Evolutionary conservation across 2,888 invertebrate genomes (phyloP).

Genomic region (Aleiodes leptofemur): DNA sequence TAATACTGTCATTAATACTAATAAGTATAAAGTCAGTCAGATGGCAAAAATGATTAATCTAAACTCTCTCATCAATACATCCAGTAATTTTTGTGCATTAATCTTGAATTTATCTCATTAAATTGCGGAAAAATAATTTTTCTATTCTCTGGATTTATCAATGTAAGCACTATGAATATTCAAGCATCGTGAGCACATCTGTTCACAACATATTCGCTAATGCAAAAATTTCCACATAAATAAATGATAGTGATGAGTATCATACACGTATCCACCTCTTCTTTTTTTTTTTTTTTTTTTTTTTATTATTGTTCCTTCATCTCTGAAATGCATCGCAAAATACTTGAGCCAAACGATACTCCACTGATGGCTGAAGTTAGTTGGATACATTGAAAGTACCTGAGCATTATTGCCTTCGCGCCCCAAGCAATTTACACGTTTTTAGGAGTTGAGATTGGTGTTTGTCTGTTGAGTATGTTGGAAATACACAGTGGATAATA

Average conservation of each 20-base stretch:
- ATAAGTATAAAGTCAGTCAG: too few species aligned
- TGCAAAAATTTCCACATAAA: constrained; percentile 32
- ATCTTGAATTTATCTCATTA: too few species aligned
- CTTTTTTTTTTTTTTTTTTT: constrained; percentile 1
- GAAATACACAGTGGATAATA: constrained; percentile 40
- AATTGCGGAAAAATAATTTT: too few species aligned
- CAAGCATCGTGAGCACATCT: neutral
- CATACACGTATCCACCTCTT: constrained; percentile 14
- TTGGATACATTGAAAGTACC: constrained; percentile 34
- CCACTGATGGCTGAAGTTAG: constrained; percentile 8
- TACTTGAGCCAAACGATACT: constrained; percentile 30
- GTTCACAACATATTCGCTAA: constrained; percentile 2
- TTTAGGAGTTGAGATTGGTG: constrained; percentile 29
- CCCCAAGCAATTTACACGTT: constrained; percentile 42
- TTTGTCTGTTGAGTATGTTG: constrained; percentile 34
- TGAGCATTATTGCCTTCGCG: constrained; percentile 41
- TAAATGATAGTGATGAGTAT: constrained; percentile 45
- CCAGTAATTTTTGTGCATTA: too few species aligned
- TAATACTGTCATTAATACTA: too few species aligned
- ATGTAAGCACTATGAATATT: constrained; percentile 32
- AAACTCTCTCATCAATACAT: too few species aligned
- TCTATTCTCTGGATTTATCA: neutral
- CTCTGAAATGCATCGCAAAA: constrained; percentile 34
- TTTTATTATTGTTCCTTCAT: constrained; percentile 3
- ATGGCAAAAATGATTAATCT: too few species aligned